Evolutionary conservation across 2,888 invertebrate genomes (phyloP).

Genomic region (Acronicta aceris): DNA sequence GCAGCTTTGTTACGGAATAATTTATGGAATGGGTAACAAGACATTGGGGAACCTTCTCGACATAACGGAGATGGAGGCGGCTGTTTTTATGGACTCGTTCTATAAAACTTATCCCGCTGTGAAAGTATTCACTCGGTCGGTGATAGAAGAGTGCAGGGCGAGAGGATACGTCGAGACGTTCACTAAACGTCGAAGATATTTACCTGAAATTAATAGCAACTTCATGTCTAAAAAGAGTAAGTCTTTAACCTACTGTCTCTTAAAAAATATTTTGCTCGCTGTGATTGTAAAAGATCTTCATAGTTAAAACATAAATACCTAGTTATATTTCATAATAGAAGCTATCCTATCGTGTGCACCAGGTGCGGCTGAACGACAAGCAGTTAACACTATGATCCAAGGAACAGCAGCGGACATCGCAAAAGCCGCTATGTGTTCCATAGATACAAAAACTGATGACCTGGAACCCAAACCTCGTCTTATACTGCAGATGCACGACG

Average conservation of each 20-base stretch:
- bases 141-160: constrained; percentile 90
- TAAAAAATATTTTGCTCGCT: no score
- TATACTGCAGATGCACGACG: constrained; percentile 98
- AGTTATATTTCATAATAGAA: background rate
- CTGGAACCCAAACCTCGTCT: constrained; percentile 88
- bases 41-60: constrained; percentile 94
- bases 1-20: constrained; percentile 98
- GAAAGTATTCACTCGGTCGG: constrained; percentile 85
- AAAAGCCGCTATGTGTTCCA: constrained; percentile 95
- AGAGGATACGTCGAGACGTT: constrained; percentile 96
- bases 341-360: constrained; percentile 6
- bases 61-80: constrained; percentile 94
- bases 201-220: constrained; percentile 92
- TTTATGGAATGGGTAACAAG: constrained; percentile 98
- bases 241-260: constrained; percentile 10
- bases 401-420: constrained; percentile 99
- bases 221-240: constrained; percentile 90
- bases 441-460: constrained; percentile 89
- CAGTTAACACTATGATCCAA: constrained; percentile 98
- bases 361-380: constrained; percentile 98
- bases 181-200: constrained; percentile 93
- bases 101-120: constrained; percentile 93
- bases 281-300: no score
- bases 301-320: background rate
- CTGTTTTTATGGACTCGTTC: constrained; percentile 94